A percentile compares a stretch with the other conserved stretches of the same genome.
Conservation (phyloP, 2,888 invertebrate species). For the Pandemis heparana region DNA sequence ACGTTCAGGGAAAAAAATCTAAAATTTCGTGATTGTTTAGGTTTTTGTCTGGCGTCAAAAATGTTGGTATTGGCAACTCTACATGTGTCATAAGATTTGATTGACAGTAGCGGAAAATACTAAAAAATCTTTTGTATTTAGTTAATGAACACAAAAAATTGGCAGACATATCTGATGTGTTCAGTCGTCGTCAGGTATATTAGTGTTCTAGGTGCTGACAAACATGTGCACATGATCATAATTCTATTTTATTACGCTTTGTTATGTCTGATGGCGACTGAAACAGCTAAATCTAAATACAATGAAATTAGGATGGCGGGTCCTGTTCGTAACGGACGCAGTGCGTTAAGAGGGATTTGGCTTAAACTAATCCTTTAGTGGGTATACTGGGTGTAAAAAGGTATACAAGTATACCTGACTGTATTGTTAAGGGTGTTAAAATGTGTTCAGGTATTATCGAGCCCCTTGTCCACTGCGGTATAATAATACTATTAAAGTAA, state of each 20-base stretch:
- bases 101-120: no score
- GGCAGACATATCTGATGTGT: no score
- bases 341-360: background rate
- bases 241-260: background rate
- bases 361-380: background rate
- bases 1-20: no score
- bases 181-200: no score
- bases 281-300: background rate
- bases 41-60: no score
- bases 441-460: background rate
- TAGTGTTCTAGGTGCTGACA: background rate
- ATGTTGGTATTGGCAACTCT: no score
- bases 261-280: background rate
- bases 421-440: background rate
- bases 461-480: background rate
- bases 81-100: no score
- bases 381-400: background rate
- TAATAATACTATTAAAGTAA: background rate
- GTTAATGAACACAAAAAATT: no score
- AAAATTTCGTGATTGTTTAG: no score
- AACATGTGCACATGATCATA: background rate
- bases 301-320: conserved; percentile 1
- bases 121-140: no score
- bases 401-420: background rate
- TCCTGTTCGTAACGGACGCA: background rate